These are phyloP conservation scores for Pelodytes ibericus DNA, from an alignment of 2,797 vertebrate genomes.

Conservation along the genomic window DNA sequence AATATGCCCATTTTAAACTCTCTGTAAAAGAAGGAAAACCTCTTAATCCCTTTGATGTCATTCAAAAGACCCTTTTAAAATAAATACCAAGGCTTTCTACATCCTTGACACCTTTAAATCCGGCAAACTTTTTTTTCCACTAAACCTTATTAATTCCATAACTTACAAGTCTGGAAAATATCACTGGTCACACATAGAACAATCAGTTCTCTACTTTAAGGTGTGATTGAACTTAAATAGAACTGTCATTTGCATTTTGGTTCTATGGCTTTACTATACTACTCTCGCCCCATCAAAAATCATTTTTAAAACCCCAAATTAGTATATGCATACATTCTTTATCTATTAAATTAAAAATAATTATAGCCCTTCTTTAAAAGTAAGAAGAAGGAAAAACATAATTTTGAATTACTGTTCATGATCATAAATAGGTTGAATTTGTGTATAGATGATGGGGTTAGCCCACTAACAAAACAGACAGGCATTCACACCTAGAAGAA, in stretches of 20 bases:
- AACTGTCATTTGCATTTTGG: constrained; percentile 14
- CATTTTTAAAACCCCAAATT: background rate
- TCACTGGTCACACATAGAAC: constrained; percentile 60
- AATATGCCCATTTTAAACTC: constrained; percentile 65
- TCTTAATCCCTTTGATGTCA: constrained; percentile 75
- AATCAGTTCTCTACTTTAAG: constrained; percentile 60
- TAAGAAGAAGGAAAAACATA: too few species aligned
- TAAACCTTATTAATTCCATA: constrained; percentile 72
- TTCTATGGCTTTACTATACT: background rate
- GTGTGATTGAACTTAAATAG: constrained; percentile 24
- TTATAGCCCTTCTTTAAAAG: background rate
- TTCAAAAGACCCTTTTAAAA: constrained; percentile 73
- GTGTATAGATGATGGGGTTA: too few species aligned
- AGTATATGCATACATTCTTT: background rate
- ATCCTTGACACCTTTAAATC: constrained; percentile 73
- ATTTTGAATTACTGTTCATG: too few species aligned
- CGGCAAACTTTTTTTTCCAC: constrained; percentile 61
- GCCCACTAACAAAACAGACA: too few species aligned
- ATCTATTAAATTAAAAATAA: background rate
- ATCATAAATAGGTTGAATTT: too few species aligned
- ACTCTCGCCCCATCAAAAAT: background rate
- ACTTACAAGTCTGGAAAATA: constrained; percentile 70
- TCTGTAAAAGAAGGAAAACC: constrained; percentile 74
- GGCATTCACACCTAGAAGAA: too few species aligned
- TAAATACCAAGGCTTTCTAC: constrained; percentile 69